Evolutionary conservation across 2,888 invertebrate genomes (phyloP).

Genomic region (Melanotus villosus): DNA sequence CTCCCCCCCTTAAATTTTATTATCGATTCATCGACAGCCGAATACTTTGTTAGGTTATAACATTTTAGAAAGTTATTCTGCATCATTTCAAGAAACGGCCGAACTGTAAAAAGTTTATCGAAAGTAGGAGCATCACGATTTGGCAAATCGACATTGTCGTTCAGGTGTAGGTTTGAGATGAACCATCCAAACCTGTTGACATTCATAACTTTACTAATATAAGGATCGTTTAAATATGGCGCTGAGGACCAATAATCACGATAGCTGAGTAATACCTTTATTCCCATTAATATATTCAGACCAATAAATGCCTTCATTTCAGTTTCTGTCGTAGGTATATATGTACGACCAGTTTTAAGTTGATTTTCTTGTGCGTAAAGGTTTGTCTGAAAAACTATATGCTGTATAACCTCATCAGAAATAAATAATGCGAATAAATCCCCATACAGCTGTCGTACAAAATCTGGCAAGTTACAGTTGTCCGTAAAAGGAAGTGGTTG

Average conservation of each 20-base stretch:
- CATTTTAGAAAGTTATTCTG: not conserved
- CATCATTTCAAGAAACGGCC: not conserved
- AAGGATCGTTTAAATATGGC: conserved; percentile 3
- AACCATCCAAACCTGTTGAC: not conserved
- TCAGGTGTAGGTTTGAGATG: not conserved
- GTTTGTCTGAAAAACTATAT: not conserved
- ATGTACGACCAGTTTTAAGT: not conserved
- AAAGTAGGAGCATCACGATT: not conserved
- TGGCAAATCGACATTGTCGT: not conserved
- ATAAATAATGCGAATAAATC: not conserved
- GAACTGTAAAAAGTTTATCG: too few species aligned
- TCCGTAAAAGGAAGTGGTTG: too few species aligned
- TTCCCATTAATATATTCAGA: too few species aligned
- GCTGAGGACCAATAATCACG: too few species aligned
- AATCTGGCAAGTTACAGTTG: not conserved
- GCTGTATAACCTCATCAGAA: too few species aligned
- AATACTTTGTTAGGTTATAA: not conserved
- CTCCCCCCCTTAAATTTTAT: not conserved
- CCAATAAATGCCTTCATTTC: too few species aligned
- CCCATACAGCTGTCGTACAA: not conserved
- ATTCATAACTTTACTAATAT: not conserved
- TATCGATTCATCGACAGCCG: not conserved
- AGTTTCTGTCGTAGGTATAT: too few species aligned
- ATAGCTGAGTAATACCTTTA: not conserved
- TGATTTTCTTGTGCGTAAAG: not conserved